Percentiles rank a stretch among this genome's conserved stretches.
Conservation (phyloP, 2,888 invertebrate genomes). For the Peribatodes rhomboidaria region DNA sequence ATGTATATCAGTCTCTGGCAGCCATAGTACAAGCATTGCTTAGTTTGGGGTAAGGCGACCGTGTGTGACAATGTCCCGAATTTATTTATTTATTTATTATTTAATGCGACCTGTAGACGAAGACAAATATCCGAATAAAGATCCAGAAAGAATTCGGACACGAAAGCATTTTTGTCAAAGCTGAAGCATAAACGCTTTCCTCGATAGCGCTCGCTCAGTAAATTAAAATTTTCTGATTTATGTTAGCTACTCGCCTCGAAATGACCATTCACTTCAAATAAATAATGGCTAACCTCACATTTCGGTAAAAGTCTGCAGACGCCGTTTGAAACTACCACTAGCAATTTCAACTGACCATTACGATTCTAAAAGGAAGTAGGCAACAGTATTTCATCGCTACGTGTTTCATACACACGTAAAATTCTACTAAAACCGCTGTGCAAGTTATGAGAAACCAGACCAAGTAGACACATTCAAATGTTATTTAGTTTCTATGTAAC, state of each 20-base stretch:
- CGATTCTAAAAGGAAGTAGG: constrained; percentile 12
- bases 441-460: constrained; percentile 4
- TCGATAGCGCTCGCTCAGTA: no score
- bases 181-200: no score
- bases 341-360: constrained; percentile 25
- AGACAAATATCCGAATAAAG: no score
- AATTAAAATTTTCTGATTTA: neutral
- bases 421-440: constrained; percentile 12
- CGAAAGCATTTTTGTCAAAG: no score
- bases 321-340: constrained; percentile 10
- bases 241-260: neutral
- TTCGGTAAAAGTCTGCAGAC: constrained; percentile 5
- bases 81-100: no score
- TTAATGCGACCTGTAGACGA: no score
- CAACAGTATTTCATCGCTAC: constrained; percentile 14
- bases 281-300: neutral
- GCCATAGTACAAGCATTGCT: no score
- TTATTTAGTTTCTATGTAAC: constrained; percentile 5
- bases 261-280: neutral
- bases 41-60: no score
- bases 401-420: constrained; percentile 6
- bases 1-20: no score
- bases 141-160: no score
- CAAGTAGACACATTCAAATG: constrained; percentile 7
- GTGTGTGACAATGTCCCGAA: no score